These are phyloP conservation scores for Formica exsecta DNA, from an alignment of 1,140 invertebrate species.

Conservation along the genomic window DNA sequence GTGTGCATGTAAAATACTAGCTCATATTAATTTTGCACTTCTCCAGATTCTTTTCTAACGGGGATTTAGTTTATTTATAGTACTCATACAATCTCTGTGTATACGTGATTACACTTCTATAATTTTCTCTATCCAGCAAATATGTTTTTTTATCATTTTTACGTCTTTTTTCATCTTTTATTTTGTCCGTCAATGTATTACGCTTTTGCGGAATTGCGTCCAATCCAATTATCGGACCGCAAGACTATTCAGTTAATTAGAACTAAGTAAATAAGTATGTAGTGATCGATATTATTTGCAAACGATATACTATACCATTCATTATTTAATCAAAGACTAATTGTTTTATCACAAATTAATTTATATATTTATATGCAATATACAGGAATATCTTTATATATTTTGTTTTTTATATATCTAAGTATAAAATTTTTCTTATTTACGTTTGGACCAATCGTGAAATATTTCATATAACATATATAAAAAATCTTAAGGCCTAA, in stretches of 20 bases:
- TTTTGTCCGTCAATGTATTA: neutral
- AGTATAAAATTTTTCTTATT: neutral
- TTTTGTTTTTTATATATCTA: too few species aligned
- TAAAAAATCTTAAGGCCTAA: neutral
- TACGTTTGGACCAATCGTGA: neutral
- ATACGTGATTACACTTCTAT: conserved; percentile 22
- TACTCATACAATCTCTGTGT: neutral
- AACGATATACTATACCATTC: neutral
- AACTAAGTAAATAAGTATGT: conserved; percentile 28
- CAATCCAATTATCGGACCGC: conserved; percentile 37
- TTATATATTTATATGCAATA: neutral
- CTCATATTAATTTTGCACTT: conserved; percentile 26
- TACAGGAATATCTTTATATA: too few species aligned
- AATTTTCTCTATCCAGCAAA: conserved; percentile 12
- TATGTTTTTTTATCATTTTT: conserved; percentile 25
- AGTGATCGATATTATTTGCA: conserved; percentile 25
- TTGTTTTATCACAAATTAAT: conserved; percentile 12
- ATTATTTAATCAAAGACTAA: conserved; percentile 7
- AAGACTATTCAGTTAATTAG: conserved; percentile 34
- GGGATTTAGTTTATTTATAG: conserved; percentile 31
- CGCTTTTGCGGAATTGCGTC: conserved; percentile 4
- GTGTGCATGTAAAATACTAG: neutral
- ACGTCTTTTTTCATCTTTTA: neutral
- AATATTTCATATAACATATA: neutral
- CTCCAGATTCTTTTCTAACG: neutral